Base-by-base conservation (phyloP, 2,797 vertebrate species). In the Cygnus olor region DNA sequence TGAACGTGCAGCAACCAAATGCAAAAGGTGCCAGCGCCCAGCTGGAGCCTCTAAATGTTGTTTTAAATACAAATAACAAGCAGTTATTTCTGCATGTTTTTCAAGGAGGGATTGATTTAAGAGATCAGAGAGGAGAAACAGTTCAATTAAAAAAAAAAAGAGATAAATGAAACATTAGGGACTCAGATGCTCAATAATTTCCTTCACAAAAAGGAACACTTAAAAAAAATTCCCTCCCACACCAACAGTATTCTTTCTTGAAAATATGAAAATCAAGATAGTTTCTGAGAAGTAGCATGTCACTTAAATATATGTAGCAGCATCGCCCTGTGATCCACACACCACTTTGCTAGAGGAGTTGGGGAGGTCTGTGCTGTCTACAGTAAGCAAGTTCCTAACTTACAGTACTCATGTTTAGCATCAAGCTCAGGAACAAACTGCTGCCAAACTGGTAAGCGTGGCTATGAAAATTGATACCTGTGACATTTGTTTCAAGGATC, bases 351-450 rank as follows among this genome's bases (percentile, higher is more conserved):
- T 92, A 93, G 63, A 76, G 87, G 77, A 93, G 87, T 69, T 24
- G 51, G 91, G 61, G 19, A 89, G 42, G 79, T 87, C 38, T 53
- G 21, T 73, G 80, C 94, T 66, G 88, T 78, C 93, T 93, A 76
- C 49, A 81, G 51, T 58, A 91, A 71, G 40, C 64, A 73, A 93
- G 77, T 34, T 95, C 94, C 74, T 44, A 89, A 95, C 58, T 95
- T 89, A 42, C 11, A 94, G 89, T 93, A 89, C 96, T 40, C 74
- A 89, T 36, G 85, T 93, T 91, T 73, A 96, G 58, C 53, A 93
- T 90, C 66, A 87, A 88, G 80, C 78, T 90, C 36, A 68, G 95
- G 94, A 96, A 94, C 74, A n/a, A 95, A 93, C 54, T 90, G 74
- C 80, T 94, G 68, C 93, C 82, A 95, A 93, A 79, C 40, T 77